Conservation (phyloP, 30 jellyfish, hydroid and myxozoan genomes). For the Chironex yamaguchii region DNA sequence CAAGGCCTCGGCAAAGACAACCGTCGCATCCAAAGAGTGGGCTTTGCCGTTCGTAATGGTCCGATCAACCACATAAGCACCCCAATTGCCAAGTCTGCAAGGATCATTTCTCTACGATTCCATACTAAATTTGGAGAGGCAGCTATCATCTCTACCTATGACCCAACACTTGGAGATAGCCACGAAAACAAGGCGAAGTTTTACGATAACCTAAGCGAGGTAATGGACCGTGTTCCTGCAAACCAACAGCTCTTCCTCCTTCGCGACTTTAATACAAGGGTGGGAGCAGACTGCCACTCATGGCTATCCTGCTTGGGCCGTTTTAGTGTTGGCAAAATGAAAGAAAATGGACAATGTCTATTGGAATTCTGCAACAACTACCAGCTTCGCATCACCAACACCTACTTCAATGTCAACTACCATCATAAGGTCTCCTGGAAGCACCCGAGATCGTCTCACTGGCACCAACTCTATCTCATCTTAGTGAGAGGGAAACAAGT, state of each 20-base stretch:
- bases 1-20: not conserved
- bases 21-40: not conserved
- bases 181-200: conserved; percentile 18
- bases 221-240: not conserved
- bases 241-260: conserved; percentile 35
- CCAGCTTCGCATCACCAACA: conserved; percentile 32
- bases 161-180: conserved; percentile 11
- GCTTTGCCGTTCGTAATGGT: conserved; percentile 11
- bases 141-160: conserved; percentile 13
- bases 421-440: conserved; percentile 47
- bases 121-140: not conserved
- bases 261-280: conserved; percentile 59
- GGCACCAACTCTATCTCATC: conserved; percentile 67
- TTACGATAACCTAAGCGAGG: conserved; percentile 37
- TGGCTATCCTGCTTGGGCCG: conserved; percentile 45
- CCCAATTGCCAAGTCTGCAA: not conserved
- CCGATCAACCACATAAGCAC: not conserved
- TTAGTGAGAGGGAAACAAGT: not conserved
- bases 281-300: conserved; percentile 47
- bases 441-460: conserved; percentile 36
- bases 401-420: conserved; percentile 24
- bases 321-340: conserved; percentile 50
- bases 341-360: conserved; percentile 20
- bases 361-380: conserved; percentile 27
- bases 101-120: not conserved